Evolutionary conservation across 2,113 vertebrate species (phyloP), one percentile per base, ranked within the genome.

Genomic region (Passerina amoena): DNA sequence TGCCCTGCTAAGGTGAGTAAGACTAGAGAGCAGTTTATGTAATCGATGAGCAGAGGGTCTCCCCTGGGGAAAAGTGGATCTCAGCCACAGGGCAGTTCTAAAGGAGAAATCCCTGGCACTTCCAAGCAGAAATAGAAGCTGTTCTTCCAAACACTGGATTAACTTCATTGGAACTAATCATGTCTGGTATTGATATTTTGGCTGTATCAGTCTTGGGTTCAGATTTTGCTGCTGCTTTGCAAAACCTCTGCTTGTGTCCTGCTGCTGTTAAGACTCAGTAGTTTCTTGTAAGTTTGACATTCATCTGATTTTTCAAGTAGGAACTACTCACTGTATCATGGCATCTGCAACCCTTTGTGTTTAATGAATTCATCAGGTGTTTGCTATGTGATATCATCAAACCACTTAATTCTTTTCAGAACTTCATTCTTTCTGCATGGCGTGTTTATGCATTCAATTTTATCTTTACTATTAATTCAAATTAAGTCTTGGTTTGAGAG

Each of bases 1-100:
- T 93, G 86, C 69, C 76, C 73, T 97, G 20, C 92, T 94, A 68
- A 93, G 90, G 95, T 82, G 91, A 86, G 91, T 31, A 56, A 81
- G 82, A 14, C 78, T 89, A 27, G 35, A 72, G 82, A 86, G 75
- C 22, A 22, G 61, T 59, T 88, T 93, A 18, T 97, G 61, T 91
- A 92, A 90, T 66, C 68, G 35, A 78, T 77, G 91, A 81, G 50
- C 90, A 95, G 54, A 54, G 86, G 82, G 54, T 44, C 93, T 96
- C 69, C 79, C 86, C 53, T 70, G 47, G 35, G 57, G 80, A 45
- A 63, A 44, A 53, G 69, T 70, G n/a, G 35, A 61, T 33, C 80
- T 93, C 92, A 79, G 91, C 56, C 14, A 4, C n/a, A 9, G 42
- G 31, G 65, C 30, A 23, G 6, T 11, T n/a, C 20, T 18, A 28